Evolutionary conservation across 2,888 invertebrate genomes (phyloP).

Genomic region (Bimastos eiseni): DNA sequence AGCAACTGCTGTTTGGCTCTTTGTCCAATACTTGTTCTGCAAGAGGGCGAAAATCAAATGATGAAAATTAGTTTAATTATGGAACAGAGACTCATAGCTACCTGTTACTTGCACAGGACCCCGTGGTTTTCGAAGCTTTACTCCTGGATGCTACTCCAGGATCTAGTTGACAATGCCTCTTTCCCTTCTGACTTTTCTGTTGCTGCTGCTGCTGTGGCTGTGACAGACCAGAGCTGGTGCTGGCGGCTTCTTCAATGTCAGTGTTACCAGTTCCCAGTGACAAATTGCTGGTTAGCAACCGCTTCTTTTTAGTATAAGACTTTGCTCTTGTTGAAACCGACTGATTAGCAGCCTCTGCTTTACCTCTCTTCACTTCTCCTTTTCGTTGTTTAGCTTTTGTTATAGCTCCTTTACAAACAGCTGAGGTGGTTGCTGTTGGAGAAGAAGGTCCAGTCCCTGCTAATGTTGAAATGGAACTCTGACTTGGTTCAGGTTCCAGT

Average conservation of each 20-base stretch:
- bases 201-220: slow-evolving; percentile 26
- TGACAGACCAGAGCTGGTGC: background rate
- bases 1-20: background rate
- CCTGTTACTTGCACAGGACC: slow-evolving; percentile 72
- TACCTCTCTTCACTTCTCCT: background rate
- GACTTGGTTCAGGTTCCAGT: background rate
- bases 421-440: slow-evolving; percentile 8
- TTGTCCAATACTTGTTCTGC: background rate
- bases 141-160: slow-evolving; percentile 27
- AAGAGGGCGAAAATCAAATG: background rate
- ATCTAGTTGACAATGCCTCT: slow-evolving; percentile 24
- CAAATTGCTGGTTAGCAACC: background rate
- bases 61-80: background rate
- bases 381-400: background rate
- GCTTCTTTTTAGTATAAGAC: slow-evolving; percentile 8
- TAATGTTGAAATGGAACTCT: background rate
- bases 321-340: background rate
- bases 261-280: background rate
- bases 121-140: slow-evolving; percentile 63
- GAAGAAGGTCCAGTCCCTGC: background rate
- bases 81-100: slow-evolving; percentile 49
- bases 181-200: slow-evolving; percentile 25
- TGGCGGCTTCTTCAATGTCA: background rate
- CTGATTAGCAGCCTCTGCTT: background rate
- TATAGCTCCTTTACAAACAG: slow-evolving; percentile 7